Percentiles rank a stretch among this genome's conserved stretches.
These are phyloP conservation scores for Hoplostethus atlanticus DNA, from an alignment of 2,797 vertebrate genomes.

Conservation along the genomic window DNA sequence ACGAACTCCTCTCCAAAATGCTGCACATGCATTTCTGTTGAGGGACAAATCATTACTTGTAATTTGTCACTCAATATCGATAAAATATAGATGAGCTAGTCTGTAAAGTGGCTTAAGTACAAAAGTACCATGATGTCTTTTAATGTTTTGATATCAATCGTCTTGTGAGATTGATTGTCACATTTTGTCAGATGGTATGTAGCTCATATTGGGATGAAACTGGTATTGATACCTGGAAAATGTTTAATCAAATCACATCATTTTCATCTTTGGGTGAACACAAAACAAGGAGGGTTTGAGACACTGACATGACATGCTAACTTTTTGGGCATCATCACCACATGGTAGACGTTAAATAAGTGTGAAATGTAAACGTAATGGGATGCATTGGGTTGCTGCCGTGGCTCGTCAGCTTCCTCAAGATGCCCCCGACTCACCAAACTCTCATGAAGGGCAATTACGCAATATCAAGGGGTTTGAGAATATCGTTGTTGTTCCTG, in stretches of 20 bases:
- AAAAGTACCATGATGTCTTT: too few relatives aligned
- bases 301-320: too few relatives aligned
- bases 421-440: constrained; percentile 41
- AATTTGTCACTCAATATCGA: not conserved
- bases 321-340: constrained; percentile 4
- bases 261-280: too few relatives aligned
- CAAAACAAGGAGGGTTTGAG: too few relatives aligned
- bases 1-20: not conserved
- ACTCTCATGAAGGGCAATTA: constrained; percentile 54
- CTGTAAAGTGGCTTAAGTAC: not conserved
- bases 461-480: constrained; percentile 52
- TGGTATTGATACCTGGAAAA: too few relatives aligned
- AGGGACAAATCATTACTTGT: not conserved
- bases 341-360: constrained; percentile 22
- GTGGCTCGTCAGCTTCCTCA: constrained; percentile 28
- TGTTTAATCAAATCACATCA: too few relatives aligned
- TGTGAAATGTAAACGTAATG: too few relatives aligned
- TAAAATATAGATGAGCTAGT: not conserved
- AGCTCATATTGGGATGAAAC: too few relatives aligned
- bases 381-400: not conserved
- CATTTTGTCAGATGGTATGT: too few relatives aligned
- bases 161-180: too few relatives aligned
- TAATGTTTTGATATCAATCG: too few relatives aligned
- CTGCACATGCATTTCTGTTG: too few relatives aligned
- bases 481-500: constrained; percentile 43